Conservation (phyloP, 1,140 invertebrate genomes). For the Drosophila bocqueti region DNA sequence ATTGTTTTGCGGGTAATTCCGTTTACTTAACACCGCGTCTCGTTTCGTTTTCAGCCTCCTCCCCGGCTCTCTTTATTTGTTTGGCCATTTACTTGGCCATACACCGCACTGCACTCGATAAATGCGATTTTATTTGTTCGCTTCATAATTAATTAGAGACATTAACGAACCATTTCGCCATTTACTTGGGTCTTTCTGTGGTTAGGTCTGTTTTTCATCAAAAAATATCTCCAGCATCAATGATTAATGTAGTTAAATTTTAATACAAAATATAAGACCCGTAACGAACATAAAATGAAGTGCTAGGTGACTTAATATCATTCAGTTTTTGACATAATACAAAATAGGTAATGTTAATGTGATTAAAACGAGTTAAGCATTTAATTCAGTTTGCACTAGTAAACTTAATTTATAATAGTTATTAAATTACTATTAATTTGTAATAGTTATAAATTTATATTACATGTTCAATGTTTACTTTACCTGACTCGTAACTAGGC, state of each 20-base stretch:
- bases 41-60: slow-evolving; percentile 23
- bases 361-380: too few relatives aligned
- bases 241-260: neutral
- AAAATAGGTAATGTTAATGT: too few relatives aligned
- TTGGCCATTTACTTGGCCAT: slow-evolving; percentile 61
- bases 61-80: slow-evolving; percentile 31
- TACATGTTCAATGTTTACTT: too few relatives aligned
- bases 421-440: too few relatives aligned
- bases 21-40: slow-evolving; percentile 45
- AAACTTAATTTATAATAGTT: too few relatives aligned
- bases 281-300: neutral
- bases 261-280: neutral
- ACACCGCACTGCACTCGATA: slow-evolving; percentile 51
- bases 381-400: too few relatives aligned
- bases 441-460: too few relatives aligned
- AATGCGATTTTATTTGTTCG: slow-evolving; percentile 41
- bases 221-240: slow-evolving; percentile 13
- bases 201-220: slow-evolving; percentile 30
- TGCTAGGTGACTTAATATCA: too few relatives aligned
- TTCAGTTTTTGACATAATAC: too few relatives aligned
- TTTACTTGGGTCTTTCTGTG: slow-evolving; percentile 59
- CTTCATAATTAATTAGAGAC: slow-evolving; percentile 67
- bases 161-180: slow-evolving; percentile 76
- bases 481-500: too few relatives aligned
- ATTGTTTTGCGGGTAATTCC: slow-evolving; percentile 78